A percentile compares a stretch with the other conserved stretches of the same genome.
phyloP scores from a whole-genome alignment of 2,113 vertebrate species.

The Perca fluviatilis region DNA sequence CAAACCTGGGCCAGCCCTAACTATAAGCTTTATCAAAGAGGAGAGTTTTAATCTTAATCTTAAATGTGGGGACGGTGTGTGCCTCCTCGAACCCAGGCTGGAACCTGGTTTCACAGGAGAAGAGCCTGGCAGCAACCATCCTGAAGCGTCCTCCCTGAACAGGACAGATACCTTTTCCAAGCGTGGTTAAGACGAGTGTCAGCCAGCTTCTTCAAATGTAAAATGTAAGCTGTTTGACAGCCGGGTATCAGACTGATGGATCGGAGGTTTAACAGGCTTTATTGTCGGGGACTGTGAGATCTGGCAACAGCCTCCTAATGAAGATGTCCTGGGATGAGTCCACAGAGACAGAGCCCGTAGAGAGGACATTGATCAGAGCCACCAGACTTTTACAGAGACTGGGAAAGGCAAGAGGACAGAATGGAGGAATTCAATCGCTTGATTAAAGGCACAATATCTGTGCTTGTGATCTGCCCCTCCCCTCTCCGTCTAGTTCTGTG shows the following conservation, averaged over 20 bases:
- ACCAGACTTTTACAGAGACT: slow-evolving; percentile 46
- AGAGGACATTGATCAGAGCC: slow-evolving; percentile 66
- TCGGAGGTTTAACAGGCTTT: slow-evolving; percentile 55
- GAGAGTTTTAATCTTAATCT: too few species aligned
- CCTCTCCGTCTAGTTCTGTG: background rate
- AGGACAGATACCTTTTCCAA: background rate
- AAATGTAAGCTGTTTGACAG: slow-evolving; percentile 36
- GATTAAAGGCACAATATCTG: slow-evolving; percentile 54
- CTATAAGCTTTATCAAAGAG: too few species aligned
- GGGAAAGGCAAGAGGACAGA: slow-evolving; percentile 31
- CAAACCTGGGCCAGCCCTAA: too few species aligned
- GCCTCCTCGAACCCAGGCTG: too few species aligned
- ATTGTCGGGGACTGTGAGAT: slow-evolving; percentile 26
- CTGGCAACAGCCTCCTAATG: slow-evolving; percentile 46
- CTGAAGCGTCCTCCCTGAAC: background rate
- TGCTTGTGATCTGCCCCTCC: slow-evolving; percentile 34
- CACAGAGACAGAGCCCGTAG: slow-evolving; percentile 39
- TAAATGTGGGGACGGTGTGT: too few species aligned
- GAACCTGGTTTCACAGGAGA: too few species aligned
- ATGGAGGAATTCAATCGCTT: slow-evolving; percentile 45
- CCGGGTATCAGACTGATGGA: slow-evolving; percentile 44
- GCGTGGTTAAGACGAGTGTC: background rate
- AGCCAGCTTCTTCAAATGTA: slow-evolving; percentile 31
- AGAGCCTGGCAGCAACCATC: background rate
- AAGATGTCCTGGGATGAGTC: slow-evolving; percentile 55